Evolutionary conservation across 2,888 invertebrate species (phyloP).

Genomic region (Melanchra persicariae): DNA sequence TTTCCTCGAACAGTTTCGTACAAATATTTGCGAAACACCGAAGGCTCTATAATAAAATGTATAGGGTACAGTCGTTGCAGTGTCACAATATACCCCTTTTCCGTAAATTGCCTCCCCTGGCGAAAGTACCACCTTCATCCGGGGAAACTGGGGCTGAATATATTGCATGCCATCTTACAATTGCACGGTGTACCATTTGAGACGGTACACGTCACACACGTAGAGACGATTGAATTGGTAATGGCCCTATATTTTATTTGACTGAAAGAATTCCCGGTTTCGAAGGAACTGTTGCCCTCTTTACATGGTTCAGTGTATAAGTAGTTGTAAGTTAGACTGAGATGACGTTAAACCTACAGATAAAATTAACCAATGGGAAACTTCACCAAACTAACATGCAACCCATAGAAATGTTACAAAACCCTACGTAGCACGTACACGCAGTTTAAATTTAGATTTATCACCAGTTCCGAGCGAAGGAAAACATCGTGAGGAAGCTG

Average conservation of each 20-base stretch:
- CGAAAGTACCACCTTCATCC: slow-evolving; percentile 6
- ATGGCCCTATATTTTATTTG: slow-evolving; percentile 17
- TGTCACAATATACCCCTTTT: slow-evolving; percentile 23
- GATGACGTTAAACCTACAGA: neutral
- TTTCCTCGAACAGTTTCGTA: neutral
- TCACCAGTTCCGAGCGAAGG: slow-evolving; percentile 64
- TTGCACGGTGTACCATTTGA: slow-evolving; percentile 5
- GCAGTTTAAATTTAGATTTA: slow-evolving; percentile 64
- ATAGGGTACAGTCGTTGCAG: slow-evolving; percentile 4
- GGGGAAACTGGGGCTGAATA: slow-evolving; percentile 33
- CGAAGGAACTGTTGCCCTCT: neutral
- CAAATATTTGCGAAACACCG: slow-evolving; percentile 20
- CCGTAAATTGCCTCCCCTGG: slow-evolving; percentile 29
- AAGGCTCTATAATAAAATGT: slow-evolving; percentile 21
- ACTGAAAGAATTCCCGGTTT: neutral
- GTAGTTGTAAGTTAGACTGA: neutral
- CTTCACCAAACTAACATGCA: slow-evolving; percentile 13
- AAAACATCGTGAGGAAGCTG: slow-evolving; percentile 67
- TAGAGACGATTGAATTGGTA: slow-evolving; percentile 10
- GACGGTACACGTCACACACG: slow-evolving; percentile 11
- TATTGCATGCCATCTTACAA: slow-evolving; percentile 38
- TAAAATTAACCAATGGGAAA: slow-evolving; percentile 3
- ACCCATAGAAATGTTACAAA: slow-evolving; percentile 31
- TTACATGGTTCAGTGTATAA: neutral
- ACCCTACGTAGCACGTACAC: slow-evolving; percentile 37